Percentiles rank a stretch among this genome's conserved stretches.
Evolutionary conservation across 2,888 invertebrate genomes (phyloP).

Genomic region (Pandemis heparana): DNA sequence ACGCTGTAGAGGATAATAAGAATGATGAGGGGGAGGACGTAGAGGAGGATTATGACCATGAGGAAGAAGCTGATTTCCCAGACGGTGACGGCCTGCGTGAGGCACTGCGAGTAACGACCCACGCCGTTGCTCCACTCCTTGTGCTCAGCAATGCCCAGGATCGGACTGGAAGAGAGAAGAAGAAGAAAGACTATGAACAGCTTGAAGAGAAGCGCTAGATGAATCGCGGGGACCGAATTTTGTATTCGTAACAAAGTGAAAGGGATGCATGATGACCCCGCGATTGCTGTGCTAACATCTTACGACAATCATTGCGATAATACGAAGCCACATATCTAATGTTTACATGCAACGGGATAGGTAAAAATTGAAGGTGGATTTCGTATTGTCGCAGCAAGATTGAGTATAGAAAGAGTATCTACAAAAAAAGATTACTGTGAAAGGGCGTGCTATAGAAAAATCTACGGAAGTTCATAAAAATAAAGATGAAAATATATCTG

Average conservation of each 20-base stretch:
- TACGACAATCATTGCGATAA: slow-evolving; percentile 10
- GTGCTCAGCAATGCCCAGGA: slow-evolving; percentile 91
- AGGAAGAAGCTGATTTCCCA: slow-evolving; percentile 93
- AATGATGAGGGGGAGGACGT: slow-evolving; percentile 92
- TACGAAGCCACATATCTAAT: slow-evolving; percentile 8
- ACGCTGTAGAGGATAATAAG: slow-evolving; percentile 92
- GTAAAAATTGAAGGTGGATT: neutral
- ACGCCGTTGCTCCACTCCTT: slow-evolving; percentile 89
- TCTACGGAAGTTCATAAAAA: slow-evolving; percentile 32
- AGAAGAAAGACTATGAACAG: slow-evolving; percentile 30
- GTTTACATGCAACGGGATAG: neutral
- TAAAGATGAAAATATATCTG: slow-evolving; percentile 11
- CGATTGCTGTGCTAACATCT: slow-evolving; percentile 16
- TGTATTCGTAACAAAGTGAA: neutral
- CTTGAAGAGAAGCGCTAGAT: neutral
- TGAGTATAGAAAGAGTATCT: slow-evolving; percentile 9
- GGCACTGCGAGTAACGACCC: slow-evolving; percentile 89
- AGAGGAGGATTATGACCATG: slow-evolving; percentile 91
- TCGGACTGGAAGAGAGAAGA: slow-evolving; percentile 89
- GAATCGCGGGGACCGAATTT: neutral
- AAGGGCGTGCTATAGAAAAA: slow-evolving; percentile 33
- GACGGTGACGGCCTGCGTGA: slow-evolving; percentile 90
- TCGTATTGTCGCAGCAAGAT: slow-evolving; percentile 22
- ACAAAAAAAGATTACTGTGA: slow-evolving; percentile 20
- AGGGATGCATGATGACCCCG: neutral